These are phyloP conservation scores for Drosophila triauraria DNA, from an alignment of 1,140 invertebrate genomes.

Conservation along the genomic window DNA sequence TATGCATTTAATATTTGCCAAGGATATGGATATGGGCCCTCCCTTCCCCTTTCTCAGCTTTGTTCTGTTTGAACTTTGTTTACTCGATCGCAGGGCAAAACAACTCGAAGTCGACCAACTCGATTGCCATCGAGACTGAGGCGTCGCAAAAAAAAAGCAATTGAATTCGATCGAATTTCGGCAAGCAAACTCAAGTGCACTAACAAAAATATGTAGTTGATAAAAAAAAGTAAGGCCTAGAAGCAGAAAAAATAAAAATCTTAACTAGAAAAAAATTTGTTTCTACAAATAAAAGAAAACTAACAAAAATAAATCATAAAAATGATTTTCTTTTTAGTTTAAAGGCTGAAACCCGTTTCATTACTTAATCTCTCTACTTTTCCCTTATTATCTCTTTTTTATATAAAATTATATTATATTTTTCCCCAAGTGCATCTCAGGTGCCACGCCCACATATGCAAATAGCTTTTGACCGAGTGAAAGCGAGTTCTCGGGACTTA, in stretches of 20 bases:
- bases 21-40: constrained; percentile 24
- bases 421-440: not conserved
- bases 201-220: not conserved
- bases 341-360: too few species aligned
- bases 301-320: rapidly evolving
- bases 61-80: constrained; percentile 73
- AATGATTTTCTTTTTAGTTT: too few species aligned
- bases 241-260: too few species aligned
- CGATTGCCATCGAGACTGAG: constrained; percentile 34
- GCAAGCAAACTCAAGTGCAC: constrained; percentile 15
- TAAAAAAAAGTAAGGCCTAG: not conserved
- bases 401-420: too few species aligned
- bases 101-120: constrained; percentile 24
- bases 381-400: not conserved
- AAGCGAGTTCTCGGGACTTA: constrained; percentile 38
- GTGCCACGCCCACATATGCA: constrained; percentile 65
- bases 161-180: constrained; percentile 76
- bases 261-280: too few species aligned
- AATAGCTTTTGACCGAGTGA: constrained; percentile 51
- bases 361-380: too few species aligned
- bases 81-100: constrained; percentile 64
- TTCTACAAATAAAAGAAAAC: too few species aligned
- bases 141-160: constrained; percentile 42
- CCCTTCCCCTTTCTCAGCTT: constrained; percentile 29
- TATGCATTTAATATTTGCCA: constrained; percentile 57